Conservation (phyloP, 2,797 vertebrate species). For the Philypnodon macrostomus region DNA sequence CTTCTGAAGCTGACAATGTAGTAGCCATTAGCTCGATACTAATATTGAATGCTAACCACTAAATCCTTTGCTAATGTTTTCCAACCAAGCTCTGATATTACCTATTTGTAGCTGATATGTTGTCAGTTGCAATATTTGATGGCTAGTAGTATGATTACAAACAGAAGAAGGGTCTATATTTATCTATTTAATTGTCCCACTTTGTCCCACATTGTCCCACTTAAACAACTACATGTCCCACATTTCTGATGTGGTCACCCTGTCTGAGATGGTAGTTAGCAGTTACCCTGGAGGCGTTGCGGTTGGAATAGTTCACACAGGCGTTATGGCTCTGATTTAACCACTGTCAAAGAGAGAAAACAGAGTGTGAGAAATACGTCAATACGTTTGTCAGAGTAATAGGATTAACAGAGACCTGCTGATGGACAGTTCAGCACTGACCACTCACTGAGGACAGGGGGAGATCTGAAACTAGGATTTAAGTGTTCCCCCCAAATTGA, state of each 20-base stretch:
- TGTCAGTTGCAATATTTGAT: too few species aligned
- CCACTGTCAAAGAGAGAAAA: slow-evolving; percentile 73
- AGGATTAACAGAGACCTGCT: slow-evolving; percentile 2
- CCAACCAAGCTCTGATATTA: too few species aligned
- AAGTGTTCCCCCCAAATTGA: background rate
- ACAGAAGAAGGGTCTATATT: too few species aligned
- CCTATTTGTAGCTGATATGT: too few species aligned
- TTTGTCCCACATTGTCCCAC: too few species aligned
- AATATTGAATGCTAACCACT: too few species aligned
- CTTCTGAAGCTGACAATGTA: too few species aligned
- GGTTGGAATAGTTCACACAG: slow-evolving; percentile 93
- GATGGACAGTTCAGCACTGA: background rate
- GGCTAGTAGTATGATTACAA: too few species aligned
- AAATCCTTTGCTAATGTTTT: too few species aligned
- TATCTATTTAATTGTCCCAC: too few species aligned
- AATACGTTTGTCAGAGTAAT: background rate
- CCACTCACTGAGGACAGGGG: background rate
- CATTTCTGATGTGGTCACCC: background rate
- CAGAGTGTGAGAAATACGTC: background rate
- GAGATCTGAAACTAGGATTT: background rate
- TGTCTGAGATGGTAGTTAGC: background rate
- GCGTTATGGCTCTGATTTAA: slow-evolving; percentile 96
- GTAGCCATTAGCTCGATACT: too few species aligned
- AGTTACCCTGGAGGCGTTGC: slow-evolving; percentile 88
- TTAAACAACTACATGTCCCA: too few species aligned